These are phyloP conservation scores for Sakesphorus luctuosus DNA, from an alignment of 2,113 vertebrate species.

Conservation along the genomic window DNA sequence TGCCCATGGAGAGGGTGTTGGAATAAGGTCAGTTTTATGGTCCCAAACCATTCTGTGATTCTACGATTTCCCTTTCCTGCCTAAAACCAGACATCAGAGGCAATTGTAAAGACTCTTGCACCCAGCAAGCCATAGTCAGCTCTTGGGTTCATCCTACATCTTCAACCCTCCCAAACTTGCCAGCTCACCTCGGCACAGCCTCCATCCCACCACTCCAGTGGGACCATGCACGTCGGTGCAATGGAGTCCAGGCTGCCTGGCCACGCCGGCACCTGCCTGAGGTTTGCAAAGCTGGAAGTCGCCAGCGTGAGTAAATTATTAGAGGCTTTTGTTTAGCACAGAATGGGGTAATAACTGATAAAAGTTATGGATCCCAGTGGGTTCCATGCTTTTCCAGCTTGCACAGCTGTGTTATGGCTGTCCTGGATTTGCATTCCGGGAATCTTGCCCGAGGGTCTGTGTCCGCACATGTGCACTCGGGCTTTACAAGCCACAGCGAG, in stretches of 20 bases:
- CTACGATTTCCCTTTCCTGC: not conserved
- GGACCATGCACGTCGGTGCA: accelerated
- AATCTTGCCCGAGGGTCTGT: slow-evolving; percentile 55
- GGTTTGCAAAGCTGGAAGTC: slow-evolving; percentile 17
- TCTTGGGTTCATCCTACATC: not conserved
- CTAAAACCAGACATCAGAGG: not conserved
- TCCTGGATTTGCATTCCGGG: slow-evolving; percentile 71
- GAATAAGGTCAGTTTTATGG: not conserved
- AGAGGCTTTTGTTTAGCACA: slow-evolving; percentile 66
- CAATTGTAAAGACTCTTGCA: accelerated
- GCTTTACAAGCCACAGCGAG: slow-evolving; percentile 60
- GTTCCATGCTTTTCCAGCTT: slow-evolving; percentile 60
- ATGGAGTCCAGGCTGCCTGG: not conserved
- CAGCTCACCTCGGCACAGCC: not conserved
- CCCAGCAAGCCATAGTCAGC: accelerated
- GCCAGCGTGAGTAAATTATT: slow-evolving; percentile 40
- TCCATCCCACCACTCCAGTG: not conserved
- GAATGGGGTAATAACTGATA: slow-evolving; percentile 67
- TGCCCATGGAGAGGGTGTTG: not conserved
- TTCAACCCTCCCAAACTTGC: not conserved
- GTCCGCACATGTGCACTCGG: slow-evolving; percentile 50
- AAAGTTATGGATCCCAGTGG: slow-evolving; percentile 70
- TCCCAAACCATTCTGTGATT: not conserved
- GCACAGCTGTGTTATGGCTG: slow-evolving; percentile 72
- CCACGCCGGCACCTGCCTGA: not conserved